These are phyloP conservation scores for Girardia tigrina DNA, from an alignment of 2,888 invertebrate species.

Conservation along the genomic window DNA sequence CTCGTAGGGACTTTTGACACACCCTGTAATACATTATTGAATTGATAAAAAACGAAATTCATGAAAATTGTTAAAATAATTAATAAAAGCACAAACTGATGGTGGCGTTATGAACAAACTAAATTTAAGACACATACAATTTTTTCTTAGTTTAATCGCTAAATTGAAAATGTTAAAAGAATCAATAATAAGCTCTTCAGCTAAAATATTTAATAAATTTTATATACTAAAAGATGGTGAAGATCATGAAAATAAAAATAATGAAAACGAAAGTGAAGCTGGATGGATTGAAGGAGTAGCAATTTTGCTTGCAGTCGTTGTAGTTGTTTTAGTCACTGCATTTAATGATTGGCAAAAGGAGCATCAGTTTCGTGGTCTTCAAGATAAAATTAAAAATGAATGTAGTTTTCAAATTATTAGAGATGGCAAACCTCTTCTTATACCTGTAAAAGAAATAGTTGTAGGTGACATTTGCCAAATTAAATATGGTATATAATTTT, in stretches of 20 bases:
- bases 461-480: constrained; percentile 93
- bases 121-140: no score
- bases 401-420: constrained; percentile 94
- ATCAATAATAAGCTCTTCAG: no score
- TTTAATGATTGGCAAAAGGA: constrained; percentile 99
- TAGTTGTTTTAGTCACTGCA: constrained; percentile 95
- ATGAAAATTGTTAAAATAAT: no score
- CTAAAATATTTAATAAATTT: neutral
- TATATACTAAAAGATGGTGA: neutral
- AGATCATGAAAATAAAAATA: neutral
- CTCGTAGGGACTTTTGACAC: no score
- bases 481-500: constrained; percentile 54
- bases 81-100: no score
- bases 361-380: constrained; percentile 92
- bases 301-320: constrained; percentile 93
- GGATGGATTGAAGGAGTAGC: constrained; percentile 95
- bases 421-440: constrained; percentile 74
- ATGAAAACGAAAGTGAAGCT: constrained; percentile 36
- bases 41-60: no score
- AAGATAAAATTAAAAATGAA: constrained; percentile 92
- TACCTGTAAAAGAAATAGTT: constrained; percentile 86
- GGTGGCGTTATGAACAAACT: no score
- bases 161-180: no score
- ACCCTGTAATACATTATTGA: no score
- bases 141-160: no score